phyloP scores from a whole-genome alignment of 2,113 vertebrate genomes.

The Channa maculata region DNA sequence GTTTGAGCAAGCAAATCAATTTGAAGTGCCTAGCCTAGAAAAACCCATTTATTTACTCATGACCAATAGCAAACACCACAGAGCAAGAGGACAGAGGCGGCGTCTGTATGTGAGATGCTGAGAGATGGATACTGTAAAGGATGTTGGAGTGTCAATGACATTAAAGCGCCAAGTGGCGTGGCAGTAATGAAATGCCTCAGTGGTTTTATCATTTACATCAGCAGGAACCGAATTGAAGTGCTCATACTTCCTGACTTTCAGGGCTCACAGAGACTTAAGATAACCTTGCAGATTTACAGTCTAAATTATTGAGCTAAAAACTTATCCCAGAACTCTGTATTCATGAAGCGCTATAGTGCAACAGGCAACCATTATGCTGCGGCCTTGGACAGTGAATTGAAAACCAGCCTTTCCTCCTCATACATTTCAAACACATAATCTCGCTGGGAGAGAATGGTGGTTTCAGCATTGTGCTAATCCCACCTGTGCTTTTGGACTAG shows the following conservation, averaged over 20 bases:
- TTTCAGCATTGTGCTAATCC: slow-evolving; percentile 15
- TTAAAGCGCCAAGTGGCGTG: slow-evolving; percentile 68
- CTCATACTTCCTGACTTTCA: slow-evolving; percentile 73
- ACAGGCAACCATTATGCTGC: slow-evolving; percentile 48
- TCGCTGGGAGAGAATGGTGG: slow-evolving; percentile 24
- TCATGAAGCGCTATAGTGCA: slow-evolving; percentile 46
- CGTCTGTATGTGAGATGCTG: slow-evolving; percentile 50
- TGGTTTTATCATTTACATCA: slow-evolving; percentile 77
- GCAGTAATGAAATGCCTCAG: slow-evolving; percentile 76
- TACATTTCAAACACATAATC: slow-evolving; percentile 62
- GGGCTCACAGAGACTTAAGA: slow-evolving; percentile 60
- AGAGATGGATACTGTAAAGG: slow-evolving; percentile 72
- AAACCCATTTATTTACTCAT: slow-evolving; percentile 76
- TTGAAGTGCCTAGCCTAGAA: slow-evolving; percentile 63
- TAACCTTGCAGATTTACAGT: slow-evolving; percentile 77
- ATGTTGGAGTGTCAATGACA: slow-evolving; percentile 68
- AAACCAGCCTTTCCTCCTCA: slow-evolving; percentile 38
- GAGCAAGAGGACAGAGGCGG: slow-evolving; percentile 55
- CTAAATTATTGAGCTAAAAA: slow-evolving; percentile 61
- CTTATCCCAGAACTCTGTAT: slow-evolving; percentile 53
- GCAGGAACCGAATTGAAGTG: slow-evolving; percentile 64
- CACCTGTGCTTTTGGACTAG: slow-evolving; percentile 35
- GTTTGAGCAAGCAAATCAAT: slow-evolving; percentile 83
- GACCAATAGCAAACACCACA: slow-evolving; percentile 63
- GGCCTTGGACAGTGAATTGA: slow-evolving; percentile 59